Evolutionary conservation across 2,888 invertebrate species (phyloP).

Genomic region (Linnaemya tessellans): DNA sequence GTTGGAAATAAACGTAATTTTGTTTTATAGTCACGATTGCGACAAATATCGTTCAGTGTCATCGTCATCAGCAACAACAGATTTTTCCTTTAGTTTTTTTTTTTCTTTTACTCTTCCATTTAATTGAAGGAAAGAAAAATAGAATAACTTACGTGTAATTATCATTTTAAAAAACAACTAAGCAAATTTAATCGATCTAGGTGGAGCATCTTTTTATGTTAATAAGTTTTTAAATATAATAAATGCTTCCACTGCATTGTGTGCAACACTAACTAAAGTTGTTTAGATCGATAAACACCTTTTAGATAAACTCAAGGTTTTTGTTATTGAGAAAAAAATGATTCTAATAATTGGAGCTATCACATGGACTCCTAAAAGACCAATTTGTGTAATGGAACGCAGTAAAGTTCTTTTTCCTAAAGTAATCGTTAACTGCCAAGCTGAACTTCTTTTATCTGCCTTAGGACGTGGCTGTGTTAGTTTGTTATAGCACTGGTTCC

Average conservation of each 20-base stretch:
- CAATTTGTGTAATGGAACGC: no score
- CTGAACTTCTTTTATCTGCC: no score
- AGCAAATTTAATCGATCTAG: neutral
- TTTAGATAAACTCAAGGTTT: neutral
- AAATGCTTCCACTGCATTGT: neutral
- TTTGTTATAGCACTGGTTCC: no score
- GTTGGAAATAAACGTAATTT: conserved; percentile 57
- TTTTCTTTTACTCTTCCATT: neutral
- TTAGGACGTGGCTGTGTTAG: no score
- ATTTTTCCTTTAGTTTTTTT: neutral
- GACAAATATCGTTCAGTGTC: conserved; percentile 69
- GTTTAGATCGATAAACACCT: neutral
- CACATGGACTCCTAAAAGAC: no score
- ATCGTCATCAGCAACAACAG: conserved; percentile 41
- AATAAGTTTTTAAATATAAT: neutral
- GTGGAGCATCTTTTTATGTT: neutral
- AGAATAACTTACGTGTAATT: neutral
- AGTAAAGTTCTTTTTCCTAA: no score
- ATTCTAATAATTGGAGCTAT: no score
- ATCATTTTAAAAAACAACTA: conserved; percentile 14
- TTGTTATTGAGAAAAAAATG: no score
- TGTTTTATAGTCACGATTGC: conserved; percentile 68
- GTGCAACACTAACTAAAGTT: neutral
- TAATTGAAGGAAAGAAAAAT: conserved; percentile 4
- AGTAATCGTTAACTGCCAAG: no score